These are phyloP conservation scores for Clupea harengus DNA, from an alignment of 2,113 vertebrate genomes.

Conservation along the genomic window DNA sequence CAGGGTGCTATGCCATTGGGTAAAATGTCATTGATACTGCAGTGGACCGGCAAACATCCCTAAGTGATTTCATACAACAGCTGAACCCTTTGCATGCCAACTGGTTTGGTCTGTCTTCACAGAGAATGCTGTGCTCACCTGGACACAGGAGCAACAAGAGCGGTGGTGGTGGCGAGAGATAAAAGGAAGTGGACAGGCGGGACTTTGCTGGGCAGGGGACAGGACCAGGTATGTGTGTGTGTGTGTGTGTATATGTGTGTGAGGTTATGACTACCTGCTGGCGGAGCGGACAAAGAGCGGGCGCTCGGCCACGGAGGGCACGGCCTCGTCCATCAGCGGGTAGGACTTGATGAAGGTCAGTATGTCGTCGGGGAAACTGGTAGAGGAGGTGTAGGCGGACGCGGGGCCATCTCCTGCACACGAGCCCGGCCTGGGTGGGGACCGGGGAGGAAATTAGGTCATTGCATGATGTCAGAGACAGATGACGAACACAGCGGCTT, in stretches of 20 bases:
- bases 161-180: not conserved
- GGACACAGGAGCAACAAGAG: not conserved
- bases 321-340: conserved; percentile 82
- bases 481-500: not conserved
- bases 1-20: not conserved
- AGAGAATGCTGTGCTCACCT: not conserved
- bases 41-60: not conserved
- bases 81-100: not conserved
- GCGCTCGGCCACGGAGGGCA: conserved; percentile 69
- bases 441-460: not conserved
- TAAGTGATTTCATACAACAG: not conserved
- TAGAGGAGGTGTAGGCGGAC: conserved; percentile 67
- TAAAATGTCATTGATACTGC: not conserved
- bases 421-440: conserved; percentile 75
- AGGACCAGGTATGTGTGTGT: conserved; percentile 7
- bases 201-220: not conserved
- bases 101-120: not conserved
- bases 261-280: conserved; percentile 69
- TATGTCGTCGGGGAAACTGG: conserved; percentile 83
- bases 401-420: conserved; percentile 80
- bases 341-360: conserved; percentile 87
- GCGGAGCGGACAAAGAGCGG: conserved; percentile 81
- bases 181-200: not conserved
- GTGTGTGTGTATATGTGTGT: not conserved
- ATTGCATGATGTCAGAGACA: not conserved